phyloP scores from a whole-genome alignment of 2,113 vertebrate species.

The Erythrocercus mccallii region DNA sequence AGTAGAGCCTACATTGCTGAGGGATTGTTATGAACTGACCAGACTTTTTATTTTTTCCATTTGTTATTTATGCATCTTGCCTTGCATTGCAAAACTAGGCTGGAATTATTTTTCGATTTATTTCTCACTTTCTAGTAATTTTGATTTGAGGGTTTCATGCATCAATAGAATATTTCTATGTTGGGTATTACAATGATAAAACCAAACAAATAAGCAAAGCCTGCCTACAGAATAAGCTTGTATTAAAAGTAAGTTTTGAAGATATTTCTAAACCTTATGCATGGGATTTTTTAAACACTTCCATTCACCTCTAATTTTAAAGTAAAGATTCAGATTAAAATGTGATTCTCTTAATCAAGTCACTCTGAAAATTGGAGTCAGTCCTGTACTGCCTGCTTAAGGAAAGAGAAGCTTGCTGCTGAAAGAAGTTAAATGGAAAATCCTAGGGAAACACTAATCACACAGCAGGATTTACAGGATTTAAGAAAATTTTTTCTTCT shows the following conservation, averaged over 20 bases:
- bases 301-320: neutral
- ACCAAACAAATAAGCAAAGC: neutral
- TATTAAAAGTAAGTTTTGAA: neutral
- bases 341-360: neutral
- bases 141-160: neutral
- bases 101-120: neutral
- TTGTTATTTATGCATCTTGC: neutral
- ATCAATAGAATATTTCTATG: neutral
- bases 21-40: neutral
- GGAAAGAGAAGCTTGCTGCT: neutral
- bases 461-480: neutral
- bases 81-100: neutral
- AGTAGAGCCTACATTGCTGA: neutral
- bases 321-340: neutral
- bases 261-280: neutral
- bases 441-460: neutral
- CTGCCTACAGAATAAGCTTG: neutral
- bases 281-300: accelerated
- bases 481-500: neutral
- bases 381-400: neutral
- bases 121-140: neutral
- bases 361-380: neutral
- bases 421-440: neutral
- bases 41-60: neutral
- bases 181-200: neutral